Evolutionary conservation across 2,113 vertebrate genomes (phyloP).

Genomic region (Anhinga anhinga): DNA sequence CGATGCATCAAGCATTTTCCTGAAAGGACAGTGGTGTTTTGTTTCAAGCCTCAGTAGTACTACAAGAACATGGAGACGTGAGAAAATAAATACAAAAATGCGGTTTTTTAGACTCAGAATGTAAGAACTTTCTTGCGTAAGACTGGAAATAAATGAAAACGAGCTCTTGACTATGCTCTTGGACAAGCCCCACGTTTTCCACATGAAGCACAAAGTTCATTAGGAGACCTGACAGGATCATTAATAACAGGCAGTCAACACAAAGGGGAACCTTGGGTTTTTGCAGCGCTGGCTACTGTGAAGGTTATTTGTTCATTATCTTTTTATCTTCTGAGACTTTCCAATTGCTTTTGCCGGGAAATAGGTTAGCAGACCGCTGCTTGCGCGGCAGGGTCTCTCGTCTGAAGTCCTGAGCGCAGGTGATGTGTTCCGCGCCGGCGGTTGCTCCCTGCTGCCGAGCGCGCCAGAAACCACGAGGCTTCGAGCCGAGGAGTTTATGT

Average conservation of each 20-base stretch:
- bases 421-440: neutral
- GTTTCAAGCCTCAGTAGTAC: neutral
- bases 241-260: conserved; percentile 5
- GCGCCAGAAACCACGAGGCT: accelerated
- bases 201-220: neutral
- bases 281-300: neutral
- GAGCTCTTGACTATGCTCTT: neutral
- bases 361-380: neutral
- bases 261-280: neutral
- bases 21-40: neutral
- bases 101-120: neutral
- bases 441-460: neutral
- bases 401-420: neutral
- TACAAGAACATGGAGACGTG: neutral
- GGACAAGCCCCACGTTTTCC: neutral
- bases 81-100: neutral
- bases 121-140: neutral
- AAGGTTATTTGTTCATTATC: conserved; percentile 45
- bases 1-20: neutral
- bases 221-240: neutral
- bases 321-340: neutral
- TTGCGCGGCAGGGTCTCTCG: neutral
- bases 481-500: accelerated
- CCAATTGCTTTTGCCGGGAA: neutral
- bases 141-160: neutral